Conservation (phyloP, 2,113 vertebrate species). For the Anarrhichthys ocellatus region DNA sequence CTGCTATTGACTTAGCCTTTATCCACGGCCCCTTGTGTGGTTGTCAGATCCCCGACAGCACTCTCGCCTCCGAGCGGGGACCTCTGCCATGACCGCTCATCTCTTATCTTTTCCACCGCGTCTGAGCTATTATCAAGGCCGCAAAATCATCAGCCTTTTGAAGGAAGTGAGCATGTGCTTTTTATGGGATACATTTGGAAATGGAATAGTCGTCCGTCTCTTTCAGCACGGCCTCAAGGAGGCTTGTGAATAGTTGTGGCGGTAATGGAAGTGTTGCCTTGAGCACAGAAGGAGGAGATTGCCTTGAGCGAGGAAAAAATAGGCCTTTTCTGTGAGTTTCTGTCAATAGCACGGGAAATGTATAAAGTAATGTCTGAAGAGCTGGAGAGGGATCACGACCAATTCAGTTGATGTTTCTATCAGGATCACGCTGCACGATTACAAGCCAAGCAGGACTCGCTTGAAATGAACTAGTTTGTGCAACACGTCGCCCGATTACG, state of each 20-base stretch:
- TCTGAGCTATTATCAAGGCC: constrained; percentile 25
- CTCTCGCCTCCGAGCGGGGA: constrained; percentile 20
- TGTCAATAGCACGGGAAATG: constrained; percentile 24
- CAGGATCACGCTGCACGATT: background rate
- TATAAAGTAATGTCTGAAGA: constrained; percentile 2
- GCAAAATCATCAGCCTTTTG: constrained; percentile 32
- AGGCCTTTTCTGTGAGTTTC: background rate
- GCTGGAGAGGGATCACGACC: background rate
- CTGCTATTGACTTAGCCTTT: constrained; percentile 65
- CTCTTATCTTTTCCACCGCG: constrained; percentile 38
- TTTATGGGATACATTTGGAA: constrained; percentile 12
- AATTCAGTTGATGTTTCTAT: constrained; percentile 10
- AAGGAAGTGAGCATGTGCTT: constrained; percentile 31
- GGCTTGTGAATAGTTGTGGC: background rate
- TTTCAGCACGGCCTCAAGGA: constrained; percentile 19
- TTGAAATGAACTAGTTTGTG: background rate
- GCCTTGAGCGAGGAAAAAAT: constrained; percentile 31
- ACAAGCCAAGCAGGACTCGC: background rate
- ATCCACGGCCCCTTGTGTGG: constrained; percentile 58
- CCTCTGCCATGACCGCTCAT: constrained; percentile 31
- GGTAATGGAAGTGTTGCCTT: constrained; percentile 31
- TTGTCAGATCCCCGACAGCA: constrained; percentile 58
- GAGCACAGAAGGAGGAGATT: constrained; percentile 29
- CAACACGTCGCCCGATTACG: background rate
- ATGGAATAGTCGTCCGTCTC: constrained; percentile 7